Conservation (phyloP, 2,113 vertebrate genomes). For the Laticauda colubrina region DNA sequence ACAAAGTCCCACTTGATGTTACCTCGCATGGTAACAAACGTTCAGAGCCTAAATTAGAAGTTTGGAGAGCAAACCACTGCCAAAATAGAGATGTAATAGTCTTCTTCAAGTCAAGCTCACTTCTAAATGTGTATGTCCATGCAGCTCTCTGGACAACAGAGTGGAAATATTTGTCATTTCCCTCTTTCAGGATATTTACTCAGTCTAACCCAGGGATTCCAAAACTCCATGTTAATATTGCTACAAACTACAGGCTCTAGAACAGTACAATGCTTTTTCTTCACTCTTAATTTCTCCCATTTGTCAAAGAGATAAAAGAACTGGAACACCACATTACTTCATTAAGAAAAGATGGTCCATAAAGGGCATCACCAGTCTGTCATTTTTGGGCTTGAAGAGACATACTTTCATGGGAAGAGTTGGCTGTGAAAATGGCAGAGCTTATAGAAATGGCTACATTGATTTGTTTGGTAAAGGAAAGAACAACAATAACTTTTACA, state of each 20-base stretch:
- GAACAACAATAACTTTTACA: neutral
- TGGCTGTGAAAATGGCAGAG: neutral
- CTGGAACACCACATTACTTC: neutral
- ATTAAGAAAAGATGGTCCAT: neutral
- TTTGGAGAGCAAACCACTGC: no score
- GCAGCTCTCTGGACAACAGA: neutral
- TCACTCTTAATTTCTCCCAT: neutral
- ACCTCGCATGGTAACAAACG: no score
- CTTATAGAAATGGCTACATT: neutral
- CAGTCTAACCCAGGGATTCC: neutral
- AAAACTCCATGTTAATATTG: neutral
- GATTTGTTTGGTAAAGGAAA: neutral
- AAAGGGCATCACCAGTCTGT: neutral
- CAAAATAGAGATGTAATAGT: neutral
- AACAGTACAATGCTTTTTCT: neutral
- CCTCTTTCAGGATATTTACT: neutral
- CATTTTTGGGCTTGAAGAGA: neutral
- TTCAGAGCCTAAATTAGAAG: no score
- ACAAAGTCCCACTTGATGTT: no score
- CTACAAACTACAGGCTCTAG: neutral
- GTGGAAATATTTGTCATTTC: neutral
- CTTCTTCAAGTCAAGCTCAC: neutral
- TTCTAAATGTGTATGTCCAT: neutral
- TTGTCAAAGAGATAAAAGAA: neutral
- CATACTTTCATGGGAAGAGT: neutral